A percentile compares a stretch with the other conserved stretches of the same genome.
phyloP scores from a whole-genome alignment of 2,888 invertebrate genomes.

The Leptothorax acervorum region DNA sequence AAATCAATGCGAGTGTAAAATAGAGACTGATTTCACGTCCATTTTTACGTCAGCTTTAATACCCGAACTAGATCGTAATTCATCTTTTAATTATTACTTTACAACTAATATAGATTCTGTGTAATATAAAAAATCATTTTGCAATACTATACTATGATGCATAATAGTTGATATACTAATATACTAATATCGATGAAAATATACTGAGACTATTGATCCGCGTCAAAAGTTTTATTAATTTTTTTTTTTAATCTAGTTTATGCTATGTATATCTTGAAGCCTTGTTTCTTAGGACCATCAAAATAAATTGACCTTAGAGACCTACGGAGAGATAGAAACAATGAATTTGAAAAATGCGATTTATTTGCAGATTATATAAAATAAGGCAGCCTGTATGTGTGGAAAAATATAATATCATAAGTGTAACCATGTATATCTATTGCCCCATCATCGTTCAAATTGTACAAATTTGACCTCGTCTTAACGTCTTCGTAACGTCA shows the following conservation, averaged over 20 bases:
- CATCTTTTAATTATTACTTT: conserved; percentile 50
- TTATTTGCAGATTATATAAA: conserved; percentile 39
- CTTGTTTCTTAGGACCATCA: not conserved
- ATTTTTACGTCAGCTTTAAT: conserved; percentile 58
- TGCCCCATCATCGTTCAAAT: conserved; percentile 58
- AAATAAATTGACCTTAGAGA: not conserved
- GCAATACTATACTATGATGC: conserved; percentile 51
- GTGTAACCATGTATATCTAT: conserved; percentile 51
- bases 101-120: conserved; percentile 50
- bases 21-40: conserved; percentile 66
- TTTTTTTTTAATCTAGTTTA: conserved; percentile 8
- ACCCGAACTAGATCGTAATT: conserved; percentile 29
- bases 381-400: conserved; percentile 53
- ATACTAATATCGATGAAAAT: conserved; percentile 3
- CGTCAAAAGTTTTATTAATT: conserved; percentile 21
- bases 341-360: conserved; percentile 13
- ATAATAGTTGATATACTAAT: conserved; percentile 43
- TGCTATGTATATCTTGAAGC: not conserved
- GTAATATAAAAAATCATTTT: conserved; percentile 51
- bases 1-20: conserved; percentile 50
- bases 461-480: conserved; percentile 63
- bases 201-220: conserved; percentile 1
- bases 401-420: conserved; percentile 61
- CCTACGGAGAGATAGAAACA: not conserved
- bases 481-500: conserved; percentile 56